These are phyloP conservation scores for Drosophila prolongata DNA, from an alignment of 2,888 invertebrate genomes.

Conservation along the genomic window DNA sequence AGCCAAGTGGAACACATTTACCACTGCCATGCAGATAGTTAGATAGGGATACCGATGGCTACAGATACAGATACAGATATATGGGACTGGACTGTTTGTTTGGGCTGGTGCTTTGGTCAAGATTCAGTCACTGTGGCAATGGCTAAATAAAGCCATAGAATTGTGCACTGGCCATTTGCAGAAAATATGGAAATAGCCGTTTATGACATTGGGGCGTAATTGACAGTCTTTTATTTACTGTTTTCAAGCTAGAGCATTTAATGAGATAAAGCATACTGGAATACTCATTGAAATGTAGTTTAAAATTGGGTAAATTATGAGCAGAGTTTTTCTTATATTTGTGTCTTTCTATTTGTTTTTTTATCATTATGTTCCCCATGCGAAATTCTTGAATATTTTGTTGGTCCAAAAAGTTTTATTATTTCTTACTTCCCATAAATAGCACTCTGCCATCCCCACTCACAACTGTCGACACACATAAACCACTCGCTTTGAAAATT, in stretches of 20 bases:
- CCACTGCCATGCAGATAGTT: constrained; percentile 27
- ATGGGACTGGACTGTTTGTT: constrained; percentile 22
- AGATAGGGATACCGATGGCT: constrained; percentile 14
- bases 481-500: constrained; percentile 2
- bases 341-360: too few species aligned
- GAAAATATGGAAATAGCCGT: constrained; percentile 12
- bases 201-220: constrained; percentile 3
- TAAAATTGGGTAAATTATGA: too few species aligned
- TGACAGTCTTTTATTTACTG: neutral
- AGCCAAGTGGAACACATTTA: constrained; percentile 63
- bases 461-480: constrained; percentile 13
- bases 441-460: neutral
- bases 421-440: neutral
- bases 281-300: too few species aligned
- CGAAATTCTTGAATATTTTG: too few species aligned
- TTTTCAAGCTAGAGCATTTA: neutral
- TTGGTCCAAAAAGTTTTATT: neutral
- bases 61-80: constrained; percentile 10
- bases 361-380: too few species aligned
- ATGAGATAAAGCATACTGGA: too few species aligned
- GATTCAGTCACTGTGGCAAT: constrained; percentile 29
- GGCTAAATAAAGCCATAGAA: constrained; percentile 50
- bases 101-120: constrained; percentile 32
- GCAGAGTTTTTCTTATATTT: too few species aligned
- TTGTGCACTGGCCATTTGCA: constrained; percentile 40